Conservation (phyloP, 2,797 vertebrate genomes). For the Hapalemur alaotrensis region DNA sequence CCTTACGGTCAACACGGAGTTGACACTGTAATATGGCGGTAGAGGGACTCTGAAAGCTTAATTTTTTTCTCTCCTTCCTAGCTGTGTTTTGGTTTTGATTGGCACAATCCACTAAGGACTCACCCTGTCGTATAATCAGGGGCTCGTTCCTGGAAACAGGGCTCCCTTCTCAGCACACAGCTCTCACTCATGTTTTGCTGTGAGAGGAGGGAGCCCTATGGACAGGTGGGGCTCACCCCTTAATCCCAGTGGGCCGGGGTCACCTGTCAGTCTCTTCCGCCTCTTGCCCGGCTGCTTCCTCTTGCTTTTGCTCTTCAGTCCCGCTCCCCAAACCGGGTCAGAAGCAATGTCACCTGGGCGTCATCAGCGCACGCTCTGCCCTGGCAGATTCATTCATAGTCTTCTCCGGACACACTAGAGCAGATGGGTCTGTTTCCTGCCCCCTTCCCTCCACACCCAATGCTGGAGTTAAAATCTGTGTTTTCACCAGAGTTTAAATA, state of each 20-base stretch:
- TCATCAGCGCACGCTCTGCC: not conserved
- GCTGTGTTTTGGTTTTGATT: not conserved
- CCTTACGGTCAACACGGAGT: not conserved
- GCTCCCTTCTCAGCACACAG: not conserved
- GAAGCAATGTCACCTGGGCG: not conserved
- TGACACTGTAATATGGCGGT: accelerated
- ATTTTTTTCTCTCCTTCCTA: not conserved
- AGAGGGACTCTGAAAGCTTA: not conserved
- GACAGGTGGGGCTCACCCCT: not conserved
- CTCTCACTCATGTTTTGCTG: not conserved
- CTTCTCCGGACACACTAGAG: not conserved
- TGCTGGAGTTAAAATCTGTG: not conserved
- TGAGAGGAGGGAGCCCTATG: not conserved
- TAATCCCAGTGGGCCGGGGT: not conserved
- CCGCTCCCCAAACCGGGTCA: not conserved
- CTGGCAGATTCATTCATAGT: not conserved
- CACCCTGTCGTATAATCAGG: not conserved
- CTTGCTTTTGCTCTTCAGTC: not conserved
- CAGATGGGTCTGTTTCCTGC: not conserved
- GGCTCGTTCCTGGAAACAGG: not conserved
- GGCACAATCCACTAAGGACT: not conserved
- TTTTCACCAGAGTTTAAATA: too few species aligned
- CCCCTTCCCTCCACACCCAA: not conserved
- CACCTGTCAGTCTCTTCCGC: not conserved
- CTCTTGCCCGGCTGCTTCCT: not conserved